phyloP scores from a whole-genome alignment of 2,797 vertebrate genomes.

The Spatula versicolor region DNA sequence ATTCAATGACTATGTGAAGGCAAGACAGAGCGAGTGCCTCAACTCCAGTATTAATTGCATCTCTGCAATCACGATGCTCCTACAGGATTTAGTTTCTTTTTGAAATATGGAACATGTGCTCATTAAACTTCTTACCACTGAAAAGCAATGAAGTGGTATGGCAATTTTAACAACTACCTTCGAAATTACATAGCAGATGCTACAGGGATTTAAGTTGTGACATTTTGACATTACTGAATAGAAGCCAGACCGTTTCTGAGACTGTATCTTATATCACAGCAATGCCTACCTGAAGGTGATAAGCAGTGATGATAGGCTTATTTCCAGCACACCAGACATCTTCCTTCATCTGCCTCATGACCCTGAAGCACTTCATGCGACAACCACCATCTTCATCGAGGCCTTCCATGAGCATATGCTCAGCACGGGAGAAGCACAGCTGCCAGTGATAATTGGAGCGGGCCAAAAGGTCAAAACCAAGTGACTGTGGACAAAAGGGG shows the following conservation, averaged over 20 bases:
- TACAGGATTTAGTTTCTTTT: background rate
- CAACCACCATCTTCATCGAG: constrained; percentile 87
- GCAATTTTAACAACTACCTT: background rate
- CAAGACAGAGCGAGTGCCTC: background rate
- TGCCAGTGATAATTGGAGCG: constrained; percentile 87
- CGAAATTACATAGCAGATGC: background rate
- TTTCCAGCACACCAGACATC: constrained; percentile 85
- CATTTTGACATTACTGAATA: background rate
- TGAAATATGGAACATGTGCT: background rate
- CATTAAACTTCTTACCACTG: background rate
- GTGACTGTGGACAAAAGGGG: constrained; percentile 72
- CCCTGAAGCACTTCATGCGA: constrained; percentile 80
- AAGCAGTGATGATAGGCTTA: constrained; percentile 83
- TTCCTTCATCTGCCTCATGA: constrained; percentile 85
- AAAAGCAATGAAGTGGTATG: background rate
- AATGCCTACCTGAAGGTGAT: constrained; percentile 84
- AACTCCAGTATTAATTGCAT: background rate
- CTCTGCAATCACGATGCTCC: background rate
- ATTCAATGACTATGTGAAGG: background rate
- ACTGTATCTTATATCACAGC: background rate
- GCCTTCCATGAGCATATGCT: constrained; percentile 81
- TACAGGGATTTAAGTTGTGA: background rate
- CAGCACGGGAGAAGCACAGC: constrained; percentile 83
- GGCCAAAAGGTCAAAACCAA: constrained; percentile 86
- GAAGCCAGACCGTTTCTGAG: background rate